A percentile compares a stretch with the other conserved stretches of the same genome.
These are phyloP conservation scores for Acanthurus lineatus DNA, from an alignment of 2,797 vertebrate species.

Conservation along the genomic window DNA sequence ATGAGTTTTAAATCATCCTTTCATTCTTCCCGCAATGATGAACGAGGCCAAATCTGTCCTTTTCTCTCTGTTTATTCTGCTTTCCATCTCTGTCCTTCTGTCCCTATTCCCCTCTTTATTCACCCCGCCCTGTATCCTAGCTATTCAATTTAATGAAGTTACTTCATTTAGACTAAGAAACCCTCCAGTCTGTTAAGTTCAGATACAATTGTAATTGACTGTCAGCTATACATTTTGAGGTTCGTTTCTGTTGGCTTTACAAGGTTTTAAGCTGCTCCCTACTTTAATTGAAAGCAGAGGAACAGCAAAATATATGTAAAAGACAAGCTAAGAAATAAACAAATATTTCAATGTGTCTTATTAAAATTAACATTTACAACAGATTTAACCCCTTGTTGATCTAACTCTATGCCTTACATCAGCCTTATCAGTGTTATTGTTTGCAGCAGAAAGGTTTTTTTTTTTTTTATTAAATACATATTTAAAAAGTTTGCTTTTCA, in stretches of 20 bases:
- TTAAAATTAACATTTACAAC: background rate
- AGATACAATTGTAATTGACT: constrained; percentile 34
- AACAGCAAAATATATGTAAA: background rate
- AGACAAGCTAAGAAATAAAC: background rate
- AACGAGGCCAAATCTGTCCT: constrained; percentile 66
- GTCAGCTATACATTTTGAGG: background rate
- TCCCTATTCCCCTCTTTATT: constrained; percentile 42
- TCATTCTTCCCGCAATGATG: constrained; percentile 69
- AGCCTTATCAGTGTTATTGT: background rate
- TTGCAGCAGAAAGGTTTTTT: background rate
- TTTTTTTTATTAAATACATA: background rate
- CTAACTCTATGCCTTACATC: background rate
- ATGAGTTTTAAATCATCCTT: constrained; percentile 81
- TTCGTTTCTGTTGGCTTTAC: background rate
- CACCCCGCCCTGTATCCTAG: constrained; percentile 13
- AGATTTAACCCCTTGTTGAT: background rate
- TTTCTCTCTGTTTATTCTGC: constrained; percentile 76
- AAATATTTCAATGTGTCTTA: background rate
- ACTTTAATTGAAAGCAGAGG: background rate
- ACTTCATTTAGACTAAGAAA: constrained; percentile 46
- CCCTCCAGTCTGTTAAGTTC: constrained; percentile 31
- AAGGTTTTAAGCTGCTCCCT: background rate
- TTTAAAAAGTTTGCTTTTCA: background rate
- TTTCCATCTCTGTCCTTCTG: constrained; percentile 66
- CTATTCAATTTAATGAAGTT: constrained; percentile 57